Evolutionary conservation across 2,888 invertebrate species (phyloP), one percentile per base, ranked within the genome.

Genomic region (Philereme transversata): DNA sequence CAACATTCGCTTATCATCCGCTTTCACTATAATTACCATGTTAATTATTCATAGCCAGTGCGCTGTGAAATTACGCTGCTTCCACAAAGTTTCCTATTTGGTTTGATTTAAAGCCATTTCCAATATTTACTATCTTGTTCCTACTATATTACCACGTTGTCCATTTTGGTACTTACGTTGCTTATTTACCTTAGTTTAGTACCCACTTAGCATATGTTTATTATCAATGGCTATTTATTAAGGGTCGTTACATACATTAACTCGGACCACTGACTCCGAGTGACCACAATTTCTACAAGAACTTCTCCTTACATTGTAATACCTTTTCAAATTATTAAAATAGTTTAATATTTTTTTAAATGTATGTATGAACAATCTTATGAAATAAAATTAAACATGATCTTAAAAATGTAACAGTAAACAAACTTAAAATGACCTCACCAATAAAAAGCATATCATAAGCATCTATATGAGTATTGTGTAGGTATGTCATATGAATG

Each of bases 41-140:
- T 80, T 75, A 79, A 82, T 82, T 82, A 82, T 83, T 79, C 77
- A 79, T 76, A 74, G 70, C 74, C 78, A 77, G 70, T 73, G 70
- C 72, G 70, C 76, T 80, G 82, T 83, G 77, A 81, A 84, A 84
- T 81, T 77, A 73, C 74, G 71, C 66, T 69, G 71, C 66, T 69
- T 66, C 69, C 70, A 71, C 69, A 69, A 69, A 68, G 73, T 73
- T 69, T 70, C 67, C 68, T 70, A 67, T 72, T 69, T 54, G n/a
- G 51, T 59, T 59, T 68, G 61, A 63, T 67, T 63, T 58, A 64
- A 52, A 57, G 64, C 35, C 59, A 61, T 68, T 61, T 62, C 65
- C 64, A 59, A 59, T 69, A 69, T 70, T 65, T 54, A 60, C 45
- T 51, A 45, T 57, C 62, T 22, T 44, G 57, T 51, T 48, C 33